phyloP scores from a whole-genome alignment of 2,888 invertebrate genomes.

The Platycnemis pennipes region DNA sequence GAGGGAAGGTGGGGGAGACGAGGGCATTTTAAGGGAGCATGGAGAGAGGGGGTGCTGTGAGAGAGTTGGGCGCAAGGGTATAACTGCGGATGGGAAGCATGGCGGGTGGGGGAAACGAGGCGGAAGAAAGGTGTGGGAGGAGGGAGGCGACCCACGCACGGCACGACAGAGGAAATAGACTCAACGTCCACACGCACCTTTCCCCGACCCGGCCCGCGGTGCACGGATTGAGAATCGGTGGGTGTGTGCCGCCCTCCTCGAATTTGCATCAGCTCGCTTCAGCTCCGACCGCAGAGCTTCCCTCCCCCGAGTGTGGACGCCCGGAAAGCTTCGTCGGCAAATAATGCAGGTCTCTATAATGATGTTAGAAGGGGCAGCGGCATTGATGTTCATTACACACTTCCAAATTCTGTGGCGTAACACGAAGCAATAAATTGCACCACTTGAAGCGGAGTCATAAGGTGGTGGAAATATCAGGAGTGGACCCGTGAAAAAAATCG shows the following conservation, averaged over 20 bases:
- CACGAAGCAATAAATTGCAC: no score
- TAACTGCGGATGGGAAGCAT: slow-evolving; percentile 70
- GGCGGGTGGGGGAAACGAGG: slow-evolving; percentile 50
- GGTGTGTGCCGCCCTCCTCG: not conserved
- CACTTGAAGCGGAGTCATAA: no score
- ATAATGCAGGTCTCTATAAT: no score
- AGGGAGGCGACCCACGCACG: slow-evolving; percentile 61
- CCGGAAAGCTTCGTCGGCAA: no score
- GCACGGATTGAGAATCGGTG: not conserved
- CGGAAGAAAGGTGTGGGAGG: slow-evolving; percentile 70
- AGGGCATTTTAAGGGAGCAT: slow-evolving; percentile 57
- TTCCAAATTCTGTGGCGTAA: no score
- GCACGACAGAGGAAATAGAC: not conserved
- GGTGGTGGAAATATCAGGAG: no score
- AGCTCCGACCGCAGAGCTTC: no score
- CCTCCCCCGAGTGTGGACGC: no score
- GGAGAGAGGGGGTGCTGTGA: slow-evolving; percentile 69
- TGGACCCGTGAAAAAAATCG: no score
- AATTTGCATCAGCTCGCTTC: no score
- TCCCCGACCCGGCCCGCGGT: not conserved
- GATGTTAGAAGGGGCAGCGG: no score
- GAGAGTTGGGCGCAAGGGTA: slow-evolving; percentile 29
- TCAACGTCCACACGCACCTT: not conserved
- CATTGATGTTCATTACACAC: no score
- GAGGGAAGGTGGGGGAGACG: slow-evolving; percentile 50